phyloP scores from a whole-genome alignment of 2,888 invertebrate genomes.

The Cremastobaeus sp. region DNA sequence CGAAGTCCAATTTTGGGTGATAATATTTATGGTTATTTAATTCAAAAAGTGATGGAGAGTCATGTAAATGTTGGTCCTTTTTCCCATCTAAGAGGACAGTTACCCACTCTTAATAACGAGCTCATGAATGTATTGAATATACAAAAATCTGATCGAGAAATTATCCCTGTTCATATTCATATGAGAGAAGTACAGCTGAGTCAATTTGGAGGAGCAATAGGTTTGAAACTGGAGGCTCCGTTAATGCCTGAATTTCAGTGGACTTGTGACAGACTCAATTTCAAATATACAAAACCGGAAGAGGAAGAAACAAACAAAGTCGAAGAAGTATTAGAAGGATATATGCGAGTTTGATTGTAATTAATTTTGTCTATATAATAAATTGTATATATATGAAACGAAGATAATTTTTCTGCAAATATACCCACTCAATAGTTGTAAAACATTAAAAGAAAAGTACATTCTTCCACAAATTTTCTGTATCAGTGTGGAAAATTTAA shows the following conservation, averaged over 20 bases:
- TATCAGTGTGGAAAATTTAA: too few species aligned
- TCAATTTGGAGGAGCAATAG: constrained; percentile 55
- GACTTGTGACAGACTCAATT: constrained; percentile 71
- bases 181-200: constrained; percentile 65
- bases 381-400: too few species aligned
- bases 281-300: constrained; percentile 59
- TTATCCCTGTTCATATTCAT: constrained; percentile 76
- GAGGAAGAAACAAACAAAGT: background rate
- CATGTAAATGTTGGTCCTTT: constrained; percentile 72
- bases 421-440: too few species aligned
- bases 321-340: too few species aligned
- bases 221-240: constrained; percentile 72
- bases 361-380: too few species aligned
- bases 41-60: constrained; percentile 71
- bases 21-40: constrained; percentile 72
- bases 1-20: constrained; percentile 77
- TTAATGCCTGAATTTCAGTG: constrained; percentile 70
- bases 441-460: too few species aligned
- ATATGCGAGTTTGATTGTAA: too few species aligned
- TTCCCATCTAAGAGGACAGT: constrained; percentile 59
- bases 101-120: constrained; percentile 63
- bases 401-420: too few species aligned
- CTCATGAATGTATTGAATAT: constrained; percentile 67
- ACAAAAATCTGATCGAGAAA: constrained; percentile 52
- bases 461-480: too few species aligned